Evolutionary conservation across 2,888 invertebrate genomes (phyloP), one percentile per base, ranked within the genome.

Genomic region (Bibio marci): DNA sequence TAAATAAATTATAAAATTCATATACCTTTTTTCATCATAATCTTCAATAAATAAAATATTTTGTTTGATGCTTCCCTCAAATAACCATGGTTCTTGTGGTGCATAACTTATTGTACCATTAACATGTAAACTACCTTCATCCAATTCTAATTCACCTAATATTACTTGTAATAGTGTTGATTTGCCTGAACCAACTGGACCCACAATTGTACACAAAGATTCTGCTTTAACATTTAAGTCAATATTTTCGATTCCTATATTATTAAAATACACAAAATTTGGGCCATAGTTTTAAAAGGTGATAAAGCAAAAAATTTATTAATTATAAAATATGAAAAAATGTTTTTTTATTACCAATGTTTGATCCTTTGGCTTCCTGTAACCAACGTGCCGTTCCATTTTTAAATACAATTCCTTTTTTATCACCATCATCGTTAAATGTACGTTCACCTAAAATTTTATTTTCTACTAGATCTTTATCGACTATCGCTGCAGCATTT

Each of bases 111-210:
- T 47, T 5, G 49, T 52, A 10, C 76, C 76, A n/a, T 57, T 58
- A 3, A 73, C 57, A 5, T 30, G 27, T 12, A 45, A 14, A 13
- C 19, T 32, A 10, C 80, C 80, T 15, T 50, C 46, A 2, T 52
- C 57, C 5, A 73, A 58, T 4, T 70, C 63, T 1, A 79, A 55
- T 52, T 81, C 81, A n/a, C 71, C 67, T n/a, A 87, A 60, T 38
- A 85, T 67, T 1, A 76, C 73, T 47, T 74, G 71, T 2, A 80
- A 58, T 1, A 79, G 49, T 0, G 76, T 73, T 14, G 72, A 71
- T 58, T 80, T 79, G 27, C 78, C 79, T 0, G 72, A 18, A 7
- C 82, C 83, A 2, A 82, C 82, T 0, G 75, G 71, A 0, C 83
- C 83, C 15, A 82, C 73, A 7, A 83, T 58, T 0, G 71, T 71